Evolutionary conservation across 2,113 vertebrate species (phyloP), one percentile per base, ranked within the genome.

Genomic region (Ondatra zibethicus): DNA sequence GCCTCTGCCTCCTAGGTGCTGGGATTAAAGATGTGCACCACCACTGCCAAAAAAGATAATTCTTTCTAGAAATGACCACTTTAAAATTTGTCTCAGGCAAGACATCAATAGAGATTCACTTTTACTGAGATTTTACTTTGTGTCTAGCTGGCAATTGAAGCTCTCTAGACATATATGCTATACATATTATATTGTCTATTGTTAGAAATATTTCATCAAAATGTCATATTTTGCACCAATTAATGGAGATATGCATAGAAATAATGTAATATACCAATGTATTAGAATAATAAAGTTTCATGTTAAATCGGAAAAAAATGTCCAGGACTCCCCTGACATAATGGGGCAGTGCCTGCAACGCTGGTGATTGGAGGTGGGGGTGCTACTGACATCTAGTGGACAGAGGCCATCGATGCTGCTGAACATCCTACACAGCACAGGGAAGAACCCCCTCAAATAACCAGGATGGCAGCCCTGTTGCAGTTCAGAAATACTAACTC

Each of bases 381-480:
- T 8, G 45, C 52, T 75, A 21, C 82, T 93, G 82, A 39, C 76
- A 33, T 88, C 95, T 88, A 61, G 63, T 75, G 88, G 82, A 14
- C 8, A 36, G 76, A 65, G 10, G 5, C 52, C 81, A 29, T 16
- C 0, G 7, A 33, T 91, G n/a, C n/a, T 33, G 36, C 19, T 29
- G 70, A 88, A 25, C 33, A 66, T 3, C 42, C 45, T 29, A 31
- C 16, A 27, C 9, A 0, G 0, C 8, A 11, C 23, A 19, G 0
- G 5, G 19, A 84, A 36, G 3, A 9, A 16, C 70, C n/a, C 36
- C 27, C 70, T n/a, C 70, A 73, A 73, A 73, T 73, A 39, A 39
- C 13, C 5, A 70, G 66, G 66, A 70, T 36, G 9, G 19, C 21
- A 29, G 25, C 2, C 70, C 31, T 12, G 31, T 1, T 19, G 45